Conservation (phyloP, 2,797 vertebrate genomes). For the Aldrovandia affinis region DNA sequence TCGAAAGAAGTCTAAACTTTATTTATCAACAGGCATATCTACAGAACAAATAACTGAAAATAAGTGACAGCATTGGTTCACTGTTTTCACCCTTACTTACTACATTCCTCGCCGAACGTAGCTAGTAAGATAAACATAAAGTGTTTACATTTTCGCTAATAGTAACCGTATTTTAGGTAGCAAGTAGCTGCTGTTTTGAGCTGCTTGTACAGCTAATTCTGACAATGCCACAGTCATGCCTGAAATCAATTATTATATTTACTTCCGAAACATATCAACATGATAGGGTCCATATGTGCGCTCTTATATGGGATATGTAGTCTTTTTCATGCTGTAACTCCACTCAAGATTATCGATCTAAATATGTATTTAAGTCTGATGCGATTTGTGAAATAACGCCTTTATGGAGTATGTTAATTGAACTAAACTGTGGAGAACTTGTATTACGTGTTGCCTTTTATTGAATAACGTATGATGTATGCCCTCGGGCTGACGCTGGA, state of each 20-base stretch:
- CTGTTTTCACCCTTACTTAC: neutral
- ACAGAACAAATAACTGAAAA: neutral
- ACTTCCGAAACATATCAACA: slow-evolving; percentile 70
- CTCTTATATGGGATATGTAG: slow-evolving; percentile 75
- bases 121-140: neutral
- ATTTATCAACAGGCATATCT: neutral
- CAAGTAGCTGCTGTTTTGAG: neutral
- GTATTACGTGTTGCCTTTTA: neutral
- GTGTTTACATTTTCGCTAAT: neutral
- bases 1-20: neutral
- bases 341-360: neutral
- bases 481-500: neutral
- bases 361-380: neutral
- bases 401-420: neutral
- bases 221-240: neutral
- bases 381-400: neutral
- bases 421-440: neutral
- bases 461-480: neutral
- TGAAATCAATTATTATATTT: slow-evolving; percentile 38
- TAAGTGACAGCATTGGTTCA: neutral
- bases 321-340: slow-evolving; percentile 48
- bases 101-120: neutral
- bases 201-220: neutral
- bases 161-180: neutral
- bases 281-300: slow-evolving; percentile 40